Evolutionary conservation across 2,113 vertebrate species (phyloP).

Genomic region (Dendrocopos noguchii): DNA sequence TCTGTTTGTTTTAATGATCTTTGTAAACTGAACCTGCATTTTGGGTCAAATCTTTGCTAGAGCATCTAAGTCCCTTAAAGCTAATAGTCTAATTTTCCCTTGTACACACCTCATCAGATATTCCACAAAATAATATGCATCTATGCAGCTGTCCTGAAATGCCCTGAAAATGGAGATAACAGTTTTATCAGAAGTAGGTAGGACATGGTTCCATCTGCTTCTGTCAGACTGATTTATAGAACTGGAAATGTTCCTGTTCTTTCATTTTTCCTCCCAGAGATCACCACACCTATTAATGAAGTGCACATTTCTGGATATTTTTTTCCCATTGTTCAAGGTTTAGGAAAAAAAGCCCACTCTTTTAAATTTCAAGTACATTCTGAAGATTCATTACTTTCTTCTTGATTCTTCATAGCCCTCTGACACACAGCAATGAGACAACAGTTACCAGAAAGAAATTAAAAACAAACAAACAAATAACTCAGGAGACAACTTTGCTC

Average conservation of each 20-base stretch:
- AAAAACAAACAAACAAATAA: not conserved
- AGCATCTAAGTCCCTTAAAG: not conserved
- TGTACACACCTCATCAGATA: constrained; percentile 43
- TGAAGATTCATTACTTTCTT: not conserved
- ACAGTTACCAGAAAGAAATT: not conserved
- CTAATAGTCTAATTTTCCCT: not conserved
- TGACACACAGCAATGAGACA: not conserved
- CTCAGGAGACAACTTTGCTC: not conserved
- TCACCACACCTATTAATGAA: constrained; percentile 32
- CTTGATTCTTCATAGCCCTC: not conserved
- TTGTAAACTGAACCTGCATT: not conserved
- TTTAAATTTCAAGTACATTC: not conserved
- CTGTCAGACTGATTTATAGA: constrained; percentile 33
- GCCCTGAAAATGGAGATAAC: constrained; percentile 24
- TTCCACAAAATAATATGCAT: constrained; percentile 12
- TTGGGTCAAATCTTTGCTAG: not conserved
- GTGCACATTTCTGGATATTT: not conserved
- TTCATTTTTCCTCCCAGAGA: constrained; percentile 21
- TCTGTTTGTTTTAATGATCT: not conserved
- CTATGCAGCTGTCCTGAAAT: constrained; percentile 27
- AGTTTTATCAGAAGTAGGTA: constrained; percentile 56
- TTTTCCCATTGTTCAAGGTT: not conserved
- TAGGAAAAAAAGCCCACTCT: not conserved
- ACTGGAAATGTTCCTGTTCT: constrained; percentile 38
- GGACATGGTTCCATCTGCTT: not conserved